phyloP scores from a whole-genome alignment of 2,888 invertebrate species.

The Dascillus cervinus region DNA sequence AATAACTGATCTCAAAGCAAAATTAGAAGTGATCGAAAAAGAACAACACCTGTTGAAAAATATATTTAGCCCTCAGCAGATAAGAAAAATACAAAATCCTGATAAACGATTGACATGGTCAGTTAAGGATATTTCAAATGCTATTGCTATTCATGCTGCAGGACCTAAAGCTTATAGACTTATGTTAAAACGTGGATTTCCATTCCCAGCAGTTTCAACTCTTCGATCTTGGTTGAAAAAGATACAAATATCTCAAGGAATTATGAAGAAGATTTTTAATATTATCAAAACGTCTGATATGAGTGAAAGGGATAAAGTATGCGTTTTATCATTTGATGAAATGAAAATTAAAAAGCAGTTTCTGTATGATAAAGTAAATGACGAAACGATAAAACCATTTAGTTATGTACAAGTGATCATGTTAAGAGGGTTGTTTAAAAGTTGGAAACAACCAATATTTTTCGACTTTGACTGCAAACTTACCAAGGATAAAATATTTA shows the following conservation, averaged over 20 bases:
- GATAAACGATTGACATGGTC: slow-evolving; percentile 4
- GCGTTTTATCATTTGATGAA: slow-evolving; percentile 22
- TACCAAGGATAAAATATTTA: slow-evolving; percentile 15
- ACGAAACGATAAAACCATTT: slow-evolving; percentile 16
- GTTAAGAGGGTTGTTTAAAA: slow-evolving; percentile 15
- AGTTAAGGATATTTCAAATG: slow-evolving; percentile 16
- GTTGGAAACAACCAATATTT: slow-evolving; percentile 21
- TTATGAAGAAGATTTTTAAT: slow-evolving; percentile 10
- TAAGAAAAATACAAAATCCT: slow-evolving; percentile 6
- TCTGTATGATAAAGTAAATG: slow-evolving; percentile 18
- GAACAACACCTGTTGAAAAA: slow-evolving; percentile 1
- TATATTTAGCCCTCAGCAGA: slow-evolving; percentile 5
- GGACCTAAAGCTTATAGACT: slow-evolving; percentile 13
- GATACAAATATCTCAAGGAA: slow-evolving; percentile 13
- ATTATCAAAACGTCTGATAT: slow-evolving; percentile 9
- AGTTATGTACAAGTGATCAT: slow-evolving; percentile 16
- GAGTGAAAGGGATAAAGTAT: slow-evolving; percentile 9
- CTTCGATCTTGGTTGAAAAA: slow-evolving; percentile 14
- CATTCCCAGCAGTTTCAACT: slow-evolving; percentile 17
- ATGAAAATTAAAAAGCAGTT: slow-evolving; percentile 19
- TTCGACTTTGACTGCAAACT: slow-evolving; percentile 20
- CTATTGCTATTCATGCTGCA: slow-evolving; percentile 13
- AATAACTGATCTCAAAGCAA: no score
- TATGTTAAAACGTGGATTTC: slow-evolving; percentile 16
- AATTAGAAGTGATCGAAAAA: no score